Evolutionary conservation across 2,888 invertebrate genomes (phyloP).

Genomic region (Chalcosyrphus nemorum): DNA sequence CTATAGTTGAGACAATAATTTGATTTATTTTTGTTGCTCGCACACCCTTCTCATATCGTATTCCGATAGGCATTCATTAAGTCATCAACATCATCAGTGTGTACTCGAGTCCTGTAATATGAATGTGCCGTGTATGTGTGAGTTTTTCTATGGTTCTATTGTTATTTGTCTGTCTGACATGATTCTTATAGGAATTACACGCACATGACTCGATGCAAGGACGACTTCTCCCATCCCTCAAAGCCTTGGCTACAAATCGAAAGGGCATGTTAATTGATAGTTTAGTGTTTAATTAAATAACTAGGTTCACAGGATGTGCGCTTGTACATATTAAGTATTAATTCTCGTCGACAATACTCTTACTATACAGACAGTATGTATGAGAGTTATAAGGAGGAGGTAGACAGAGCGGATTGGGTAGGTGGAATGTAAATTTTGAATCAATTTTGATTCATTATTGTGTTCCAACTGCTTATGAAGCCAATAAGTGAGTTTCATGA

Average conservation of each 20-base stretch:
- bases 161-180: slow-evolving; percentile 71
- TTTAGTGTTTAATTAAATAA: slow-evolving; percentile 73
- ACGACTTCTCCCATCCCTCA: too few species aligned
- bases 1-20: slow-evolving; percentile 64
- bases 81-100: slow-evolving; percentile 64
- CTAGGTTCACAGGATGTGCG: slow-evolving; percentile 66
- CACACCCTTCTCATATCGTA: slow-evolving; percentile 60
- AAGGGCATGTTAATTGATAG: slow-evolving; percentile 66
- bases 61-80: slow-evolving; percentile 72
- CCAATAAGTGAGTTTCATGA: neutral
- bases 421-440: neutral
- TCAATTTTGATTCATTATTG: slow-evolving; percentile 5
- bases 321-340: slow-evolving; percentile 67
- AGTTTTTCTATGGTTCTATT: slow-evolving; percentile 49
- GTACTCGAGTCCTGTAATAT: slow-evolving; percentile 14
- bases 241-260: slow-evolving; percentile 36
- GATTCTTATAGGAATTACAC: slow-evolving; percentile 69
- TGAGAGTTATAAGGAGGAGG: neutral
- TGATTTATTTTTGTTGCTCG: slow-evolving; percentile 63
- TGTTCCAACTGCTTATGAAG: slow-evolving; percentile 4
- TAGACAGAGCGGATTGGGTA: neutral
- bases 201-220: slow-evolving; percentile 12
- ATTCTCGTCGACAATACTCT: slow-evolving; percentile 12
- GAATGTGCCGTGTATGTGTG: slow-evolving; percentile 1
- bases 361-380: too few species aligned